Conservation (phyloP, 2,797 vertebrate species). For the Sparus aurata region DNA sequence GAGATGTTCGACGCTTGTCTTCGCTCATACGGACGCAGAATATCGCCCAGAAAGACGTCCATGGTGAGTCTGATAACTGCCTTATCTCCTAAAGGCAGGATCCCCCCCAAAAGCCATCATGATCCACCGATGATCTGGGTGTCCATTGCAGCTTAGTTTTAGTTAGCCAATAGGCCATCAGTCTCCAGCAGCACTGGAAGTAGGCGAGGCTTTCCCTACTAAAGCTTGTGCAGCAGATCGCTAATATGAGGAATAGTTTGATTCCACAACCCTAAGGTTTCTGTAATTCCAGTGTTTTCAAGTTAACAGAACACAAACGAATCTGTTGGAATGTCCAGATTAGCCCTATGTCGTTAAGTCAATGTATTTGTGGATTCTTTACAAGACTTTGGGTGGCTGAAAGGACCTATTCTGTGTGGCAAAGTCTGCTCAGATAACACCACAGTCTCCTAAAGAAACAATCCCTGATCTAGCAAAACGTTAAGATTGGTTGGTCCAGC, state of each 20-base stretch:
- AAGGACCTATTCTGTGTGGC: constrained; percentile 2
- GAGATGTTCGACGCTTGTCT: constrained; percentile 94
- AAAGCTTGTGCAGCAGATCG: constrained; percentile 41
- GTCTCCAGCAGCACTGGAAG: constrained; percentile 20
- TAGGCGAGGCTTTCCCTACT: constrained; percentile 54
- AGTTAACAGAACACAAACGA: neutral
- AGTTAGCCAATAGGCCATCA: constrained; percentile 44
- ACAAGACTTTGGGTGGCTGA: constrained; percentile 16
- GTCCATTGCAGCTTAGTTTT: constrained; percentile 38
- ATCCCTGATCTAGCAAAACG: constrained; percentile 25
- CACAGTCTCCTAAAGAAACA: constrained; percentile 33
- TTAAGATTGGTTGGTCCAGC: constrained; percentile 11
- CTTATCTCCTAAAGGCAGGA: neutral
- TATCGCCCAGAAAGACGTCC: constrained; percentile 96
- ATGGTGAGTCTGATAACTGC: constrained; percentile 87
- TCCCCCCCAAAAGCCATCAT: neutral
- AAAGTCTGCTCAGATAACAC: constrained; percentile 54
- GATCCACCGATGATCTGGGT: neutral
- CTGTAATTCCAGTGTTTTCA: neutral
- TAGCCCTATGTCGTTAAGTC: neutral
- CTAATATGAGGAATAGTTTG: neutral
- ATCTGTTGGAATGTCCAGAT: neutral
- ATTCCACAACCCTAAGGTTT: neutral
- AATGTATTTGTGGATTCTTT: neutral
- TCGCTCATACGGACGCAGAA: constrained; percentile 97